phyloP scores from a whole-genome alignment of 2,113 vertebrate genomes.

The Halcyon malimbica region DNA sequence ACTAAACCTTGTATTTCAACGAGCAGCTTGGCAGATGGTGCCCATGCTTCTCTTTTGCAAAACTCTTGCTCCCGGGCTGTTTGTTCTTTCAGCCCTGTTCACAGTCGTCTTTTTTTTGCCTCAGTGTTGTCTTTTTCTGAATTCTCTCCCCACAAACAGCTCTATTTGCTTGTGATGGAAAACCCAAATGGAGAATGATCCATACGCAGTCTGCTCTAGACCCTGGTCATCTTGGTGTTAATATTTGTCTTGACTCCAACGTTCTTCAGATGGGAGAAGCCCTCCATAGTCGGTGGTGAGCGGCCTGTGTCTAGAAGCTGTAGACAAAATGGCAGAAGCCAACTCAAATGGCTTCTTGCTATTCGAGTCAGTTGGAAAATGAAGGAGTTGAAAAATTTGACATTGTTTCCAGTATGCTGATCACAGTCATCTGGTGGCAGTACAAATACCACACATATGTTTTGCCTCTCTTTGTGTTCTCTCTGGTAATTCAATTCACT shows the following conservation, averaged over 20 bases:
- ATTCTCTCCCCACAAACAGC: background rate
- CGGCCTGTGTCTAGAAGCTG: background rate
- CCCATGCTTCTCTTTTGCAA: background rate
- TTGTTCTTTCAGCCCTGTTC: background rate
- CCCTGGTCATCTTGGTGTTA: background rate
- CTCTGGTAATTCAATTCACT: background rate
- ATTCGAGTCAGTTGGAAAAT: background rate
- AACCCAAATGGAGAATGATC: background rate
- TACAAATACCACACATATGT: slow-evolving; percentile 25
- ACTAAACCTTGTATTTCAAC: background rate
- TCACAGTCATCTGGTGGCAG: background rate
- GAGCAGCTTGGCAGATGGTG: slow-evolving; percentile 16
- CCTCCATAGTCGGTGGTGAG: accelerated
- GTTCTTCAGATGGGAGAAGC: background rate
- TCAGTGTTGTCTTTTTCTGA: background rate
- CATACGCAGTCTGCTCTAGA: background rate
- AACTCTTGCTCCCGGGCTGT: background rate
- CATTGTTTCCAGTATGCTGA: slow-evolving; percentile 29
- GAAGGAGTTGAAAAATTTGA: background rate
- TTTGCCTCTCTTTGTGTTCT: slow-evolving; percentile 8
- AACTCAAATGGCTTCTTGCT: background rate
- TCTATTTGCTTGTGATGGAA: background rate
- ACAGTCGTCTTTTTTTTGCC: background rate
- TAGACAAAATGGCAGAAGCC: background rate
- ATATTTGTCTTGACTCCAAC: background rate